Evolutionary conservation across 2,113 vertebrate genomes (phyloP).

Genomic region (Thunnus maccoyii): DNA sequence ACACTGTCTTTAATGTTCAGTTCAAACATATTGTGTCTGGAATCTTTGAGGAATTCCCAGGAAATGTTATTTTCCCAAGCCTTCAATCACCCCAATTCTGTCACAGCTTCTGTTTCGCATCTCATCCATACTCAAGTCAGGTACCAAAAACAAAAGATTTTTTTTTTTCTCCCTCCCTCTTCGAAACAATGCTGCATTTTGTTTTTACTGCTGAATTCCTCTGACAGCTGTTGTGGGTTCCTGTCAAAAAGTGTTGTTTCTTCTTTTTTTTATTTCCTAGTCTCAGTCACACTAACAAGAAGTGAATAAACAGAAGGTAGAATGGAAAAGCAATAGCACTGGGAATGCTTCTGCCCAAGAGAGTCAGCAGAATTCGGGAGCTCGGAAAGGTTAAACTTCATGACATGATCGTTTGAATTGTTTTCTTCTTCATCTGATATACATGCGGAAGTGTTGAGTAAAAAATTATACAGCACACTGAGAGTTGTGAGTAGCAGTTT

Average conservation of each 20-base stretch:
- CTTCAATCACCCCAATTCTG: slow-evolving; percentile 80
- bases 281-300: slow-evolving; percentile 69
- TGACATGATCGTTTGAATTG: slow-evolving; percentile 46
- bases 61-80: slow-evolving; percentile 73
- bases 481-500: slow-evolving; percentile 30
- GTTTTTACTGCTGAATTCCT: slow-evolving; percentile 70
- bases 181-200: slow-evolving; percentile 71
- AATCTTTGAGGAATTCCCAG: slow-evolving; percentile 63
- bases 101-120: slow-evolving; percentile 64
- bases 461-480: slow-evolving; percentile 28
- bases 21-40: slow-evolving; percentile 45
- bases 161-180: slow-evolving; percentile 29
- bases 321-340: slow-evolving; percentile 27
- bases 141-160: slow-evolving; percentile 66
- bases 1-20: slow-evolving; percentile 47
- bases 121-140: slow-evolving; percentile 73
- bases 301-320: slow-evolving; percentile 67
- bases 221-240: slow-evolving; percentile 78
- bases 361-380: slow-evolving; percentile 53
- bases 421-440: slow-evolving; percentile 37
- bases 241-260: slow-evolving; percentile 75
- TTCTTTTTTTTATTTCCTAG: slow-evolving; percentile 45
- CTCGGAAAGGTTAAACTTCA: slow-evolving; percentile 67
- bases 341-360: slow-evolving; percentile 54
- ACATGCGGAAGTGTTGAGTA: slow-evolving; percentile 26